A percentile compares a stretch with the other conserved stretches of the same genome.
Conservation (phyloP, 2,888 invertebrate species). For the Loripinus fragilis region DNA sequence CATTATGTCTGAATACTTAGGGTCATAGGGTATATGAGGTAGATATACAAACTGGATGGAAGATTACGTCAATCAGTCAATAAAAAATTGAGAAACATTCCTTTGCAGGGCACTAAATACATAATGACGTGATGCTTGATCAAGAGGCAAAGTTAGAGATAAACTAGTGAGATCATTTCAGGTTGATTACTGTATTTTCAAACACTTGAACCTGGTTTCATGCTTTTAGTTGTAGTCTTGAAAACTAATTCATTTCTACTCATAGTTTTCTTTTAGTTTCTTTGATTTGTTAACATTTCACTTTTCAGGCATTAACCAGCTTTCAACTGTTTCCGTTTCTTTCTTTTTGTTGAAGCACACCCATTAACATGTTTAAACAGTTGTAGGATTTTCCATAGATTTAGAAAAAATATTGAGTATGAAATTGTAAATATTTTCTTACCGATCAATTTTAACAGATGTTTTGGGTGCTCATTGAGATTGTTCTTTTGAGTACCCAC, state of each 20-base stretch:
- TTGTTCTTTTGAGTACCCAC: no score
- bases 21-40: no score
- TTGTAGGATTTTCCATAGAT: no score
- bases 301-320: conserved; percentile 7
- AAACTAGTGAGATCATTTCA: not conserved
- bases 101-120: conserved; percentile 56
- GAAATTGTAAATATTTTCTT: no score
- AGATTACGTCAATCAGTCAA: no score
- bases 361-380: no score
- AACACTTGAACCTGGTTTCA: not conserved
- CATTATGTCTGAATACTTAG: no score
- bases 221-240: not conserved
- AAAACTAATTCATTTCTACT: not conserved
- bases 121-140: conserved; percentile 47
- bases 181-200: not conserved
- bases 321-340: not conserved
- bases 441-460: no score
- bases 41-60: no score
- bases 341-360: no score
- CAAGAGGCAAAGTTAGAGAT: conserved; percentile 3
- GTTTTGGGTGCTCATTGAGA: no score
- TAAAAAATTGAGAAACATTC: not conserved
- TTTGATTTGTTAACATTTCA: not conserved
- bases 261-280: not conserved
- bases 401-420: no score